Evolutionary conservation across 2,113 vertebrate genomes (phyloP), one percentile per base, ranked within the genome.

Genomic region (Mus spicilegus): DNA sequence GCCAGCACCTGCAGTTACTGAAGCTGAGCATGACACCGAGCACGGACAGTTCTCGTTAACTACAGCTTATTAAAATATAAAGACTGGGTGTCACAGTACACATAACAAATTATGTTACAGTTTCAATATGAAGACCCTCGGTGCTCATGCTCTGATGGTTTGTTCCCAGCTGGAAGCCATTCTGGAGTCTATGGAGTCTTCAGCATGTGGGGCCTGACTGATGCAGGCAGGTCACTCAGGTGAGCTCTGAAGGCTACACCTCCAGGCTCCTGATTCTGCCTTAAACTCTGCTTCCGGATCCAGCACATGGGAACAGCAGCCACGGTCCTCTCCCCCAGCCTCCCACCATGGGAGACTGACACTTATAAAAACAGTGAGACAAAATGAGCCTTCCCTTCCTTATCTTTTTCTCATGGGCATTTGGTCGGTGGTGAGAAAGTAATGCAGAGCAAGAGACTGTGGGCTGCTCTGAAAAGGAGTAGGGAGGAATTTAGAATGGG

Each of bases 1-100:
- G 65, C 46, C 42, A 77, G 7, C 46, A 77, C 3, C 28, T 46
- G 2, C 36, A 76, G 39, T 72, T n/a, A 73, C 39, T 22, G n/a
- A n/a, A 72, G 72, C 6, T 24, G 39, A n/a, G 6, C 54, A 82
- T 46, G 39, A 33, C 87, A 69, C 30, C 49, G 36, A 73, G 69
- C 56, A 49, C 54, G 73, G 49, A 3, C 24, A 72, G 3, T 97
- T 85, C 63, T 86, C 84, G 17, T 61, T 76, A 78, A 90, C 5
- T 73, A 56, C 46, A 91, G 24, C 46, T 88, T 77, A 56, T 65
- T 86, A 86, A 96, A 90, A 86, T 73, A 85, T 17, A 77, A 51
- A 8, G 90, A 90, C 65, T 56, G 70, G 39, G 7, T 91, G 46
- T 16, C 46, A 78, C 19, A 58, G 11, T 58, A 78, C 11, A 94